Conservation (phyloP, 2,113 vertebrate genomes). For the Oncorhynchus nerka region DNA sequence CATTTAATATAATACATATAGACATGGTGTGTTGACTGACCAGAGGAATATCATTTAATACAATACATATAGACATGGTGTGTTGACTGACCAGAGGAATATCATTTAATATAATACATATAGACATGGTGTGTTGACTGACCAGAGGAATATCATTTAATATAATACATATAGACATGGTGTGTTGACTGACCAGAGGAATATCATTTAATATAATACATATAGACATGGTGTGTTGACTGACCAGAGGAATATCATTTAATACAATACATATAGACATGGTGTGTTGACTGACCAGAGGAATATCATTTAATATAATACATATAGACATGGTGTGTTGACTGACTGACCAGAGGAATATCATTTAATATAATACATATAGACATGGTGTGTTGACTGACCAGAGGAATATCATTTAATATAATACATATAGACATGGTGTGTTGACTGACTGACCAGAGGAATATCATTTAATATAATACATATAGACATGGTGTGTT, state of each 20-base stretch:
- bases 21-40: too few relatives aligned
- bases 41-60: slow-evolving; percentile 12
- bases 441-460: neutral
- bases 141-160: too few relatives aligned
- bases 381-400: too few relatives aligned
- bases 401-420: too few relatives aligned
- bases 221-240: neutral
- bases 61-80: neutral
- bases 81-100: neutral
- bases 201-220: slow-evolving; percentile 8
- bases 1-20: too few relatives aligned
- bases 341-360: neutral
- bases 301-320: slow-evolving; percentile 12
- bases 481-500: neutral
- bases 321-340: neutral
- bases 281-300: neutral
- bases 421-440: too few relatives aligned
- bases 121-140: too few relatives aligned
- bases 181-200: neutral
- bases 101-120: neutral
- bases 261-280: neutral
- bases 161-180: too few relatives aligned
- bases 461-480: slow-evolving; percentile 13
- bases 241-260: slow-evolving; percentile 4
- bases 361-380: neutral